phyloP scores from a whole-genome alignment of 2,888 invertebrate genomes.

The Tiliacea aurago region DNA sequence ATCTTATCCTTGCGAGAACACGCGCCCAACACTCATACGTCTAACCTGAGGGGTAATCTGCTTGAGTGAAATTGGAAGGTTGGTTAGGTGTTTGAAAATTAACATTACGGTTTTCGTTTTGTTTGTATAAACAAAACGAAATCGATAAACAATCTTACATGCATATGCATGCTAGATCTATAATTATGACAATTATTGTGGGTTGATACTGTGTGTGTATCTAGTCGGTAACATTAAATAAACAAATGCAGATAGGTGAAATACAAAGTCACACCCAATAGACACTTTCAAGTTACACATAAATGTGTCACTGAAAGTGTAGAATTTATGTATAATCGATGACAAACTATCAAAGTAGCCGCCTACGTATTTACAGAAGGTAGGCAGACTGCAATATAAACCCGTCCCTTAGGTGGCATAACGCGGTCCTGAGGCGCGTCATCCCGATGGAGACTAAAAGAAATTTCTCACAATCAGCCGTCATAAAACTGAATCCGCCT shows the following conservation, averaged over 20 bases:
- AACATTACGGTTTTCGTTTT: not conserved
- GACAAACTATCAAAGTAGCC: slow-evolving; percentile 9
- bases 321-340: slow-evolving; percentile 8
- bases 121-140: too few relatives aligned
- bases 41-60: slow-evolving; percentile 32
- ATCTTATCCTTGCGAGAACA: slow-evolving; percentile 73
- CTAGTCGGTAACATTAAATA: not conserved
- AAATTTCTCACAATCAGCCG: slow-evolving; percentile 76
- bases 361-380: slow-evolving; percentile 35
- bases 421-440: slow-evolving; percentile 54
- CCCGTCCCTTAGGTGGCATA: slow-evolving; percentile 56
- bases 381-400: slow-evolving; percentile 48
- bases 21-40: slow-evolving; percentile 57
- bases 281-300: too few relatives aligned
- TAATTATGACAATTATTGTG: not conserved
- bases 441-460: slow-evolving; percentile 65
- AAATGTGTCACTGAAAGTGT: too few relatives aligned
- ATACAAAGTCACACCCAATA: too few relatives aligned
- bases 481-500: slow-evolving; percentile 82
- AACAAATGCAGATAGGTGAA: too few relatives aligned
- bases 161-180: not conserved
- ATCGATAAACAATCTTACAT: too few relatives aligned
- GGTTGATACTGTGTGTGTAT: not conserved
- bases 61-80: slow-evolving; percentile 12
- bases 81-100: not conserved